phyloP scores from a whole-genome alignment of 2,113 vertebrate genomes.

The Amphiprion ocellaris region DNA sequence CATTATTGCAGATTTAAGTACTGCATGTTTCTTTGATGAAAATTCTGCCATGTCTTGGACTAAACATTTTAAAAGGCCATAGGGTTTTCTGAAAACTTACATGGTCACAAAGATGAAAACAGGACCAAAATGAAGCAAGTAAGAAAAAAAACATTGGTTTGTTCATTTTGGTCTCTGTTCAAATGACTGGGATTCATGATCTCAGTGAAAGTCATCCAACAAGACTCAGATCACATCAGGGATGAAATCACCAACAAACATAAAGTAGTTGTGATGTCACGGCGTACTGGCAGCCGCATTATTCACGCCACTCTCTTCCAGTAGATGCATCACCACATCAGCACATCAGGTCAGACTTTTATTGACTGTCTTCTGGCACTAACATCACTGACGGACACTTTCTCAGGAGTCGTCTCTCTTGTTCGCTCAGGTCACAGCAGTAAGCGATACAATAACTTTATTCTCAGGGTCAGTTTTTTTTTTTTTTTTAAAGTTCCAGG shows the following conservation, averaged over 20 bases:
- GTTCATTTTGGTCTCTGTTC: too few relatives aligned
- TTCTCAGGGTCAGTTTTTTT: constrained; percentile 35
- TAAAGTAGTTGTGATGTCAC: constrained; percentile 45
- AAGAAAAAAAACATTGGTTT: too few relatives aligned
- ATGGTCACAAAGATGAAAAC: too few relatives aligned
- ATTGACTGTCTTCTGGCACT: constrained; percentile 40
- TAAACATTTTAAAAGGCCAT: too few relatives aligned
- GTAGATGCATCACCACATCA: constrained; percentile 41
- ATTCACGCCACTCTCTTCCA: constrained; percentile 55
- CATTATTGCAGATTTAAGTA: too few relatives aligned
- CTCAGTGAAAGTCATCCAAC: not conserved
- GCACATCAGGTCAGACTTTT: constrained; percentile 35
- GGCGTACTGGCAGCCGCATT: constrained; percentile 34
- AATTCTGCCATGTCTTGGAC: too few relatives aligned
- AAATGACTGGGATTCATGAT: not conserved
- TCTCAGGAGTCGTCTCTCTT: constrained; percentile 6
- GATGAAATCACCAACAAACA: constrained; percentile 5
- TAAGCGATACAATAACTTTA: not conserved
- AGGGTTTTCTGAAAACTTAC: too few relatives aligned
- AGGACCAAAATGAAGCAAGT: too few relatives aligned
- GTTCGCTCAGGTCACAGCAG: not conserved
- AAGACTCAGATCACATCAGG: not conserved
- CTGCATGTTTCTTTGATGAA: too few relatives aligned
- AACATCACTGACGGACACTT: constrained; percentile 17
- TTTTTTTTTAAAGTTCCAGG: constrained; percentile 34